phyloP scores from a whole-genome alignment of 2,797 vertebrate species.

The Lophius americanus region DNA sequence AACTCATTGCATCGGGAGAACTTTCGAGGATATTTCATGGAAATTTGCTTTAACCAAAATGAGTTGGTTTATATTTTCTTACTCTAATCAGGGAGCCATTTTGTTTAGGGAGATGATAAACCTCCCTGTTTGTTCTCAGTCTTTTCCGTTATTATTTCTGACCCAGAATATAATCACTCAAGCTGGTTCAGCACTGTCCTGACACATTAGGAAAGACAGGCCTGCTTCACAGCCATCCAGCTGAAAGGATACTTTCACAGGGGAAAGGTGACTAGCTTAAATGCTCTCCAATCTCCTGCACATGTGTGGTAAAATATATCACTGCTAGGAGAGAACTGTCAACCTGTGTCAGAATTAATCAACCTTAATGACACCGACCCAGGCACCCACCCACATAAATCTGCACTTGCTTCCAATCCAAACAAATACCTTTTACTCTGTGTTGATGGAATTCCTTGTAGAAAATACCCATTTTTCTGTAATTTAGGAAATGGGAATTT shows the following conservation, averaged over 20 bases:
- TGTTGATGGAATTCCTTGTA: slow-evolving; percentile 22
- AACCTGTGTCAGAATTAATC: slow-evolving; percentile 79
- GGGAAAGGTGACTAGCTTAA: slow-evolving; percentile 75
- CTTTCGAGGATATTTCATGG: no score
- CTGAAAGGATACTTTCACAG: slow-evolving; percentile 70
- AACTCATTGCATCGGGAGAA: no score
- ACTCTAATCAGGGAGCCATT: neutral
- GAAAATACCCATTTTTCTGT: slow-evolving; percentile 21
- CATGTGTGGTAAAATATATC: slow-evolving; percentile 80
- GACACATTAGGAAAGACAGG: slow-evolving; percentile 72
- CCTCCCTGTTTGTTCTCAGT: slow-evolving; percentile 6
- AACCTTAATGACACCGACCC: slow-evolving; percentile 66
- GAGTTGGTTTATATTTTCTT: neutral
- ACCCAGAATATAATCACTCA: slow-evolving; percentile 21
- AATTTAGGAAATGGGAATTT: slow-evolving; percentile 4
- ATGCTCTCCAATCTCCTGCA: slow-evolving; percentile 73
- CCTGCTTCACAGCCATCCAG: slow-evolving; percentile 63
- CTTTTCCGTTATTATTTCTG: slow-evolving; percentile 30
- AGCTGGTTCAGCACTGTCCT: slow-evolving; percentile 19
- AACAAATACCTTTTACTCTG: slow-evolving; percentile 61
- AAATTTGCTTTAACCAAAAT: neutral
- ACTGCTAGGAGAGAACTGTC: slow-evolving; percentile 69
- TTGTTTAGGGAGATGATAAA: slow-evolving; percentile 5
- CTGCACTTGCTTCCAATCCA: slow-evolving; percentile 59
- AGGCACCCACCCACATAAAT: slow-evolving; percentile 54